These are phyloP conservation scores for Anguilla marmorata DNA, from an alignment of 2,797 vertebrate genomes.

Conservation along the genomic window DNA sequence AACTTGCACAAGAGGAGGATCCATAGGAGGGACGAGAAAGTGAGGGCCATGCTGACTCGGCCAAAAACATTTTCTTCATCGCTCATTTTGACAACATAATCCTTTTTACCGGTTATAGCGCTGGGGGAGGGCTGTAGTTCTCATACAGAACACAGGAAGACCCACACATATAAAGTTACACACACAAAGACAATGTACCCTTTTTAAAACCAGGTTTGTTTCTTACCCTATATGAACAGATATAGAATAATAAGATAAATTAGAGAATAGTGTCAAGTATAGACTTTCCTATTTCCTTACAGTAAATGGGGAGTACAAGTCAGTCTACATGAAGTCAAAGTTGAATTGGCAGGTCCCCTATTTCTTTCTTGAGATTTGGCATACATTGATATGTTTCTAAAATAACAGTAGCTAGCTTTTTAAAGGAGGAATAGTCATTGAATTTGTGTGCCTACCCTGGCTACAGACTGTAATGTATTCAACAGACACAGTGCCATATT, in stretches of 20 bases:
- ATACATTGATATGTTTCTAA: neutral
- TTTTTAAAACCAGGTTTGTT: neutral
- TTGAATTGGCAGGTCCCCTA: neutral
- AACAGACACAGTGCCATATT: neutral
- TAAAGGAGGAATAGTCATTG: neutral
- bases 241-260: neutral
- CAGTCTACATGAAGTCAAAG: neutral
- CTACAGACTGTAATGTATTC: neutral
- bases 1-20: neutral
- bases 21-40: neutral
- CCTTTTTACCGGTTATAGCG: neutral
- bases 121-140: neutral
- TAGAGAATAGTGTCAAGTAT: neutral
- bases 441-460: neutral
- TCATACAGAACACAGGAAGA: neutral
- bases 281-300: neutral
- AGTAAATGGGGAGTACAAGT: neutral
- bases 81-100: constrained; percentile 19
- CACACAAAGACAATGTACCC: neutral
- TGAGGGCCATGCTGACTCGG: neutral
- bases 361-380: neutral
- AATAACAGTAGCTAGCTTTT: neutral
- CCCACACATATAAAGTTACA: neutral
- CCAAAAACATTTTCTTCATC: constrained; percentile 19
- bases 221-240: neutral